Evolutionary conservation across 2,888 invertebrate species (phyloP), one percentile per base, ranked within the genome.

Genomic region (Melanophora roralis): DNA sequence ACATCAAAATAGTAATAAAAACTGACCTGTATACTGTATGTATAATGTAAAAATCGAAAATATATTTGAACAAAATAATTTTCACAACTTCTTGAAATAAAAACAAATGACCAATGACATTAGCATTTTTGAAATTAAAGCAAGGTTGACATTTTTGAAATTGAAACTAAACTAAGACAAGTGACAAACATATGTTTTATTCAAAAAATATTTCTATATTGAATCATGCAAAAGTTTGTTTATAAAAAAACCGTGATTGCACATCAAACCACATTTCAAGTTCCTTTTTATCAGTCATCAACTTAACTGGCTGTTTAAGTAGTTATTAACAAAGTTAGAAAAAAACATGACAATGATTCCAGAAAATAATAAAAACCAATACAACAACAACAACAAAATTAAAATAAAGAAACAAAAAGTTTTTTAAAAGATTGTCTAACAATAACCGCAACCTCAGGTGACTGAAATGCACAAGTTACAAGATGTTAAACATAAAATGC

Each of bases 161-260:
- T 43, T 27, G 21, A 47, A 47, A 19, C 19, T 47, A 3, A 19
- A 19, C 12, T 27, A 23, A n/a, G 23, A n/a, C 23, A 49, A 11
- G 27, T 51, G 23, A 0, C 34, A 60, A 5, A 27, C 27, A 27
- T 27, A 27, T 14, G 11, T 1, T 53, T 38, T 5, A 16, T 1
- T 9, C 12, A 36, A 59, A 55, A 21, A 36, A 60, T 74, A 43
- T 74, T 74, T 51, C 32, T 49, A 27, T 34, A 67, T 67, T 60
- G 51, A 74, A 67, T 60, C 59, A 67, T 49, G n/a, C n/a, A n/a
- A n/a, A n/a, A n/a, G n/a, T n/a, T n/a, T n/a, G n/a, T n/a, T n/a
- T n/a, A n/a, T n/a, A n/a, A n/a, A n/a, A n/a, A n/a, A n/a, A 5
- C 4, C 27, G 7, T 53, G 16, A 45, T 43, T 14, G 55, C 2